Conservation (phyloP, 1,140 invertebrate genomes). For the Uloborus diversus region DNA sequence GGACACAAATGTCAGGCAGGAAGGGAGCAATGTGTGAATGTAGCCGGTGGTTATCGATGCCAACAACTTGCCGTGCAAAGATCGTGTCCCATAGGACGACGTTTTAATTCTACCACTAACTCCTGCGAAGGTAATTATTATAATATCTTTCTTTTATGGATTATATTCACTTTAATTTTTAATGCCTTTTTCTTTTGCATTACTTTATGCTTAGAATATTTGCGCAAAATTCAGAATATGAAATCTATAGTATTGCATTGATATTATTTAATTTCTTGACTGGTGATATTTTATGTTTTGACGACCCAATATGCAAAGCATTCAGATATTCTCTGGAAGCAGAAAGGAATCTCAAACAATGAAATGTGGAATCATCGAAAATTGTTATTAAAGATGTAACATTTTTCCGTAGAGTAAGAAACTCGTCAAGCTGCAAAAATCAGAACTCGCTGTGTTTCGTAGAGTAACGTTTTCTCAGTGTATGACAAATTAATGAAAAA, state of each 20-base stretch:
- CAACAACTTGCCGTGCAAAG: slow-evolving; percentile 48
- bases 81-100: slow-evolving; percentile 62
- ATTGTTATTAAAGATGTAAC: too few relatives aligned
- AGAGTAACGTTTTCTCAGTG: too few relatives aligned
- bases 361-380: too few relatives aligned
- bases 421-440: too few relatives aligned
- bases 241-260: too few relatives aligned
- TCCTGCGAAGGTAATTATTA: slow-evolving; percentile 62
- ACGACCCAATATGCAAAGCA: too few relatives aligned
- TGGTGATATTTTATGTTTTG: neutral
- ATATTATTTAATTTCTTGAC: neutral
- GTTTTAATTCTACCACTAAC: slow-evolving; percentile 54
- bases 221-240: too few relatives aligned
- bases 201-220: neutral
- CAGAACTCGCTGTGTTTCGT: too few relatives aligned
- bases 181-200: neutral
- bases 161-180: neutral
- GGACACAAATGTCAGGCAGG: slow-evolving; percentile 65
- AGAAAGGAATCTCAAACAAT: too few relatives aligned
- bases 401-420: too few relatives aligned
- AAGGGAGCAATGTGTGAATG: slow-evolving; percentile 63
- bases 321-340: too few relatives aligned
- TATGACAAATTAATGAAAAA: too few relatives aligned
- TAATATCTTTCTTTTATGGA: neutral
- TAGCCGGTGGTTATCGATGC: slow-evolving; percentile 65